Percentiles rank a stretch among this genome's conserved stretches.
Evolutionary conservation across 2,797 vertebrate genomes (phyloP).

Genomic region (Oryzias sinensis): DNA sequence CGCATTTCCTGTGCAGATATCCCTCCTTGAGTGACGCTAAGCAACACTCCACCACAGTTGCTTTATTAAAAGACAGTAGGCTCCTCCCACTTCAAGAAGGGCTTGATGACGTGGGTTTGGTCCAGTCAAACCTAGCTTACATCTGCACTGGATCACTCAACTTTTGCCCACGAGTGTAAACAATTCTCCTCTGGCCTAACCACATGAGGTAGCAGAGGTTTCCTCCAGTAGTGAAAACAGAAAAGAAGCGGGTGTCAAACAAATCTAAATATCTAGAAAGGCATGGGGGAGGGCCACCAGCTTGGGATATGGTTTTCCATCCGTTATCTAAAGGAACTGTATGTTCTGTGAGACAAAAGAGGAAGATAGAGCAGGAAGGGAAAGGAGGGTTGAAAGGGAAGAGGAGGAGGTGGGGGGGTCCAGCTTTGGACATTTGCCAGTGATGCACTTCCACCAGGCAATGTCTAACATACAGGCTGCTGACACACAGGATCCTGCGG

Average conservation of each 20-base stretch:
- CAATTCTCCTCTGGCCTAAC: conserved; percentile 14
- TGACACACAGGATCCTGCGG: conserved; percentile 79
- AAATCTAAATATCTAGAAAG: conserved; percentile 20
- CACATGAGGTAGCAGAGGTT: conserved; percentile 6
- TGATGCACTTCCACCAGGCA: conserved; percentile 75
- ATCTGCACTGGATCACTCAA: background rate
- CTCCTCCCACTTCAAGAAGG: conserved; percentile 21
- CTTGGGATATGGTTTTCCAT: conserved; percentile 53
- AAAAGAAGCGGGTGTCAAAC: conserved; percentile 27
- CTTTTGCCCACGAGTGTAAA: conserved; percentile 17
- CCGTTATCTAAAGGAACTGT: conserved; percentile 54
- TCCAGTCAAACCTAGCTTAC: conserved; percentile 18
- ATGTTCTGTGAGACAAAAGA: conserved; percentile 68
- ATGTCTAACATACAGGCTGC: conserved; percentile 64
- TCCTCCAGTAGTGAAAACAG: background rate
- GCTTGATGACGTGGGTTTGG: conserved; percentile 2
- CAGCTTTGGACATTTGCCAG: conserved; percentile 68
- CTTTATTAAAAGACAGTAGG: conserved; percentile 27
- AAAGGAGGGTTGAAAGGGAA: conserved; percentile 44
- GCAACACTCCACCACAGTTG: conserved; percentile 32
- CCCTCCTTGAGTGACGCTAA: conserved; percentile 44
- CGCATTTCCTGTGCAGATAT: conserved; percentile 76
- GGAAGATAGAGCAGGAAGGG: conserved; percentile 71
- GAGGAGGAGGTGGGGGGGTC: conserved; percentile 12
- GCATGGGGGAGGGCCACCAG: conserved; percentile 36